These are phyloP conservation scores for Magallana angulata DNA, from an alignment of 1,140 invertebrate species.

Conservation along the genomic window DNA sequence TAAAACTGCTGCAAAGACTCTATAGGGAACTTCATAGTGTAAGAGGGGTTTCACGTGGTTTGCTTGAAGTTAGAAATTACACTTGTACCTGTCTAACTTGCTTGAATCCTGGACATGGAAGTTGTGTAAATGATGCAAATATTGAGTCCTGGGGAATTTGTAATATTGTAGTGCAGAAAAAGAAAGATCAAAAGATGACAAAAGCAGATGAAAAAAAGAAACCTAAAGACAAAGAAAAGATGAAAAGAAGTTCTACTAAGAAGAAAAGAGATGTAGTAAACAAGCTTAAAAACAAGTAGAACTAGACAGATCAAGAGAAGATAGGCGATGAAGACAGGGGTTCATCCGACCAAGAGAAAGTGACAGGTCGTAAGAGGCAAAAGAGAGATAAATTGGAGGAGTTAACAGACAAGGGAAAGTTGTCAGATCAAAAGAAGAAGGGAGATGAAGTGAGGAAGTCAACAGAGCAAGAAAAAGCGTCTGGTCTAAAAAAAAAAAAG, in stretches of 20 bases:
- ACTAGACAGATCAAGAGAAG: neutral
- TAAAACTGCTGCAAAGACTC: neutral
- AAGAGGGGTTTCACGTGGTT: neutral
- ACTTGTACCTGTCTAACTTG: constrained; percentile 1
- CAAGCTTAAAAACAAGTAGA: neutral
- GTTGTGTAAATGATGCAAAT: neutral
- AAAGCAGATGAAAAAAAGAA: neutral
- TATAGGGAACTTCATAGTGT: constrained; percentile 1
- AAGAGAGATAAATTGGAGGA: neutral
- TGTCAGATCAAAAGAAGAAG: no score
- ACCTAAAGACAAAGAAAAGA: neutral
- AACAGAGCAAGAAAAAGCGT: no score
- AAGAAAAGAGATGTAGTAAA: neutral
- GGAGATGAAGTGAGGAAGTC: no score
- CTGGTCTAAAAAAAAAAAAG: no score
- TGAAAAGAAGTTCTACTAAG: neutral
- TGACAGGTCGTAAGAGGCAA: neutral
- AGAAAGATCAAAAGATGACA: neutral
- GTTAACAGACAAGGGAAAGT: neutral
- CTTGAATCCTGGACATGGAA: neutral
- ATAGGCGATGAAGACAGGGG: neutral
- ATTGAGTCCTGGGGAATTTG: neutral
- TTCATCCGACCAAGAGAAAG: neutral
- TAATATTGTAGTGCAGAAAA: neutral
- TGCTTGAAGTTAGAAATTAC: neutral